Base-by-base conservation (phyloP, 1,140 invertebrate species). In the Mylabris phalerata region DNA sequence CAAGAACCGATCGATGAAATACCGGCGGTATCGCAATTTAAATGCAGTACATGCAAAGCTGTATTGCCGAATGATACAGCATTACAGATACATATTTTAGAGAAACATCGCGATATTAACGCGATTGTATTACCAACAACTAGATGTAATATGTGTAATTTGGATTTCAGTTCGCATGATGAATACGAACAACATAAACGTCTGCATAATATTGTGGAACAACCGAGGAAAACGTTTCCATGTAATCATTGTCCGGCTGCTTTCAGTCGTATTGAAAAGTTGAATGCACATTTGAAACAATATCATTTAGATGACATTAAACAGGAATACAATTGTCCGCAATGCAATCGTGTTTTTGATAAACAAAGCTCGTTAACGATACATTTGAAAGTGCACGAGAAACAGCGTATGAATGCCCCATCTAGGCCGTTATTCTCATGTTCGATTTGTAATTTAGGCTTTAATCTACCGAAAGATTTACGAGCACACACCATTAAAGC, bases 371-470 rank as follows among this genome's bases (percentile, higher is more conserved):
- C 68, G 0, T 57, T 72, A 26, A 67, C 65, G 2, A 66, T 67
- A 41, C 70, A 72, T 63, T 46, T 72, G 48, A 71, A 71, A 55
- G 62, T 68, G 6, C 70, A 72, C 51, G 69, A 71, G 24, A 65
- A 67, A 47, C 70, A 71, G 44, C 66, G 43, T 9, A 10, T 59
- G 48, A 44, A 38, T 19, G 26, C 52, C 2, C 24, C 24, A 2
- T 26, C 26, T 48, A 64, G 55, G 19, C 57, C 59, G 9, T 27
- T 66, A 9, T 70, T 64, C 52, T 65, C 60, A 19, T 72, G 70
- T 56, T 71, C 70, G 6, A 68, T 72, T 52, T 72, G 70, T 50
- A 67, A 64, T 50, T 61, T 65, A 57, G 59, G 65, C 7, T 72
- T 72, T 55, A 61, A 65, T 47, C 59, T 67, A 56, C 63, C 70